phyloP scores from a whole-genome alignment of 1,140 invertebrate species.

The Formica exsecta region DNA sequence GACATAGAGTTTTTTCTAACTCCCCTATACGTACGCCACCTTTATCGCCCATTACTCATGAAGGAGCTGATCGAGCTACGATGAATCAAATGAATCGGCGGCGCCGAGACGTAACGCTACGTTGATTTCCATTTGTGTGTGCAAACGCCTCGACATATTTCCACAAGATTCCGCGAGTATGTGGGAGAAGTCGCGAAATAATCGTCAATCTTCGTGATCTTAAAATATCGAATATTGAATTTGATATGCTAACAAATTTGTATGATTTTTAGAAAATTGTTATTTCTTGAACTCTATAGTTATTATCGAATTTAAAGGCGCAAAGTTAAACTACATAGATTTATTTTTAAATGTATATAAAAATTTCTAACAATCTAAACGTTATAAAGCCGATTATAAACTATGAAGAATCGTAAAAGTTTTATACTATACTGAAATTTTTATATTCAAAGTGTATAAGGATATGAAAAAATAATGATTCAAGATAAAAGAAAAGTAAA shows the following conservation, averaged over 20 bases:
- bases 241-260: not conserved
- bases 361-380: not conserved
- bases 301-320: too few species aligned
- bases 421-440: not conserved
- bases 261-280: not conserved
- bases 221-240: slow-evolving; percentile 17
- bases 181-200: slow-evolving; percentile 8
- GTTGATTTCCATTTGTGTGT: slow-evolving; percentile 46
- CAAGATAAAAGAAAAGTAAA: not conserved
- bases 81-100: slow-evolving; percentile 47
- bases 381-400: not conserved
- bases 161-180: not conserved
- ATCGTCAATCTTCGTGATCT: slow-evolving; percentile 2
- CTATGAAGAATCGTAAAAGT: not conserved
- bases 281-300: not conserved
- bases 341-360: not conserved
- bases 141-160: slow-evolving; percentile 26
- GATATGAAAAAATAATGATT: slow-evolving; percentile 13
- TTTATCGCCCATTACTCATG: slow-evolving; percentile 41
- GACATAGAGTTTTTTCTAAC: slow-evolving; percentile 27
- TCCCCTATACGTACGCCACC: slow-evolving; percentile 1
- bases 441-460: not conserved
- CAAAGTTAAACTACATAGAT: not conserved
- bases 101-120: slow-evolving; percentile 26
- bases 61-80: slow-evolving; percentile 12